Conservation (phyloP, 2,113 vertebrate genomes). For the Mola mola region DNA sequence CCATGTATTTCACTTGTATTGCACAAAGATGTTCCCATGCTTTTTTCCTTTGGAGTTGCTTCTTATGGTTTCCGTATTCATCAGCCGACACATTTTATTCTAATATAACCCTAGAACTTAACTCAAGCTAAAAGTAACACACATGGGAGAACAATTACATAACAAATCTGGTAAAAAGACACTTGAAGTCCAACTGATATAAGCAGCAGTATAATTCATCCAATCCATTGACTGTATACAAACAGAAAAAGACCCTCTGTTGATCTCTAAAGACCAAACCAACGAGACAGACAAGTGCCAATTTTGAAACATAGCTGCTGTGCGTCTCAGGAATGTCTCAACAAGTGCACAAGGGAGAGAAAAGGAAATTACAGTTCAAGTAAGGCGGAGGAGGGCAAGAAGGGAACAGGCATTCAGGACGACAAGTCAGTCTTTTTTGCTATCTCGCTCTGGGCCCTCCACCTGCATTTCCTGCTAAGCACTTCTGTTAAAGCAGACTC, state of each 20-base stretch:
- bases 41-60: conserved; percentile 20
- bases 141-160: conserved; percentile 33
- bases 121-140: conserved; percentile 22
- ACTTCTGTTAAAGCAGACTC: conserved; percentile 22
- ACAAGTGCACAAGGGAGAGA: conserved; percentile 62
- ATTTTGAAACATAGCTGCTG: conserved; percentile 63
- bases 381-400: conserved; percentile 41
- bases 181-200: conserved; percentile 1
- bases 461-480: conserved; percentile 39
- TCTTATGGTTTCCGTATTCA: conserved; percentile 27
- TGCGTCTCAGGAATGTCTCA: conserved; percentile 73
- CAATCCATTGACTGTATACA: conserved; percentile 36
- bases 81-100: conserved; percentile 44
- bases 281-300: conserved; percentile 29
- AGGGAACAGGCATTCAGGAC: conserved; percentile 44
- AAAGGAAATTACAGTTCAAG: conserved; percentile 71
- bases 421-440: conserved; percentile 48
- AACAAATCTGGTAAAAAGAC: conserved; percentile 22
- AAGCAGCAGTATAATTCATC: conserved; percentile 14
- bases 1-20: conserved; percentile 29
- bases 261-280: conserved; percentile 49
- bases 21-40: conserved; percentile 32
- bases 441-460: conserved; percentile 26
- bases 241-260: conserved; percentile 31
- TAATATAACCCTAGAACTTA: conserved; percentile 26